Percentiles rank a stretch among this genome's conserved stretches.
These are phyloP conservation scores for Nephrotoma guestfalica DNA, from an alignment of 2,888 invertebrate genomes.

Conservation along the genomic window DNA sequence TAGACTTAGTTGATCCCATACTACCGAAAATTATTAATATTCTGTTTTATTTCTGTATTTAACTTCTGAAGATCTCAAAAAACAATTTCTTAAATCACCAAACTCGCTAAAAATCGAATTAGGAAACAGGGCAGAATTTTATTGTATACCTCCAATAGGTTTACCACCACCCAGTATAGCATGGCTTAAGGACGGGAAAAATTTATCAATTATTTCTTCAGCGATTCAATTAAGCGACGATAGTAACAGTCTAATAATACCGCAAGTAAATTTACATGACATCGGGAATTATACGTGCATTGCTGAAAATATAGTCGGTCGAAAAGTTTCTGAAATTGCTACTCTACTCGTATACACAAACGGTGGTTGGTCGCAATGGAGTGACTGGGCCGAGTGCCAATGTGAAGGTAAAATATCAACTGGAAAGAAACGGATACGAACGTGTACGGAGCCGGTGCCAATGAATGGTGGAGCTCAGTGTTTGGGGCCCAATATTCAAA, in stretches of 20 bases:
- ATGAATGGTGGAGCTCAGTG: constrained; percentile 73
- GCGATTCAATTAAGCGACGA: constrained; percentile 36
- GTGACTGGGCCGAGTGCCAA: constrained; percentile 66
- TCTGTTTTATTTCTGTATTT: neutral
- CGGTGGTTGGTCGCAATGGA: constrained; percentile 77
- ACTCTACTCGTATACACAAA: constrained; percentile 21
- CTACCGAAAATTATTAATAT: neutral
- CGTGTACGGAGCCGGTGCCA: constrained; percentile 71
- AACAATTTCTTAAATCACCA: constrained; percentile 75
- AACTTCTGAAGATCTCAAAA: constrained; percentile 60
- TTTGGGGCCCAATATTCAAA: constrained; percentile 60
- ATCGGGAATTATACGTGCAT: constrained; percentile 94
- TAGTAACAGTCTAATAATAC: constrained; percentile 47
- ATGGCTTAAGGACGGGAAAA: constrained; percentile 63
- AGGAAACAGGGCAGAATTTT: constrained; percentile 68
- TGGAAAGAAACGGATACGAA: constrained; percentile 57
- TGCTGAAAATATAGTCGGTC: constrained; percentile 82
- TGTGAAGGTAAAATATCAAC: constrained; percentile 58
- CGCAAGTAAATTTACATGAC: constrained; percentile 72
- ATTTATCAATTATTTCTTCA: neutral
- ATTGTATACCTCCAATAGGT: constrained; percentile 81
- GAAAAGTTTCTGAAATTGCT: constrained; percentile 62
- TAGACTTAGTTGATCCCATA: constrained; percentile 22
- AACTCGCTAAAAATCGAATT: constrained; percentile 66
- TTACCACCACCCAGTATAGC: constrained; percentile 75